A percentile compares a stretch with the other conserved stretches of the same genome.
Conservation (phyloP, 1,140 invertebrate genomes). For the Anoplophora glabripennis region DNA sequence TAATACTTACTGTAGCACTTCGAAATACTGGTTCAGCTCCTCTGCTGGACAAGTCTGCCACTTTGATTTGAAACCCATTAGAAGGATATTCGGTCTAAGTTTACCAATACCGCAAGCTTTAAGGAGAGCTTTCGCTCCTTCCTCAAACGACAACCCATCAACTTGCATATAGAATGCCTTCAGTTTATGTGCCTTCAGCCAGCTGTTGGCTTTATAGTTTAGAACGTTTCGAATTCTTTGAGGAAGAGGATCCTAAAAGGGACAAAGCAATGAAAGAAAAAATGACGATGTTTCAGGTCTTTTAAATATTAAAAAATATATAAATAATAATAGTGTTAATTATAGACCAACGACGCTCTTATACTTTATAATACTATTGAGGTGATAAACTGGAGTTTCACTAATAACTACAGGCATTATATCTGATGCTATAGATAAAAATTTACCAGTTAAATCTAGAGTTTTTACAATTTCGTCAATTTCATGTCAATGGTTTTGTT, state of each 20-base stretch:
- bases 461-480: too few relatives aligned
- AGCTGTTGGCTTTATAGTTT: constrained; percentile 65
- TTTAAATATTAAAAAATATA: too few relatives aligned
- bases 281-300: too few relatives aligned
- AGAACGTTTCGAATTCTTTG: constrained; percentile 52
- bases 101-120: constrained; percentile 86
- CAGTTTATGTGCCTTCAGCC: constrained; percentile 80
- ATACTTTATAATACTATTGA: too few relatives aligned
- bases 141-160: constrained; percentile 74
- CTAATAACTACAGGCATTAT: too few relatives aligned
- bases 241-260: constrained; percentile 36
- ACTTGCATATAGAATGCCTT: constrained; percentile 89
- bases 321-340: too few relatives aligned
- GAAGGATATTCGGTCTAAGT: constrained; percentile 82
- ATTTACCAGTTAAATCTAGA: too few relatives aligned
- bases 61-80: constrained; percentile 90
- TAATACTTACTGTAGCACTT: constrained; percentile 82
- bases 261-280: not conserved
- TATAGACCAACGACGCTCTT: too few relatives aligned
- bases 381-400: too few relatives aligned
- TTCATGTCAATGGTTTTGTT: too few relatives aligned
- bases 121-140: constrained; percentile 68
- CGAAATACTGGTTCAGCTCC: constrained; percentile 82
- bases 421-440: too few relatives aligned
- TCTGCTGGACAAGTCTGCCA: constrained; percentile 75